These are phyloP conservation scores for Cotesia chilonis DNA, from an alignment of 1,140 invertebrate genomes.

Conservation along the genomic window DNA sequence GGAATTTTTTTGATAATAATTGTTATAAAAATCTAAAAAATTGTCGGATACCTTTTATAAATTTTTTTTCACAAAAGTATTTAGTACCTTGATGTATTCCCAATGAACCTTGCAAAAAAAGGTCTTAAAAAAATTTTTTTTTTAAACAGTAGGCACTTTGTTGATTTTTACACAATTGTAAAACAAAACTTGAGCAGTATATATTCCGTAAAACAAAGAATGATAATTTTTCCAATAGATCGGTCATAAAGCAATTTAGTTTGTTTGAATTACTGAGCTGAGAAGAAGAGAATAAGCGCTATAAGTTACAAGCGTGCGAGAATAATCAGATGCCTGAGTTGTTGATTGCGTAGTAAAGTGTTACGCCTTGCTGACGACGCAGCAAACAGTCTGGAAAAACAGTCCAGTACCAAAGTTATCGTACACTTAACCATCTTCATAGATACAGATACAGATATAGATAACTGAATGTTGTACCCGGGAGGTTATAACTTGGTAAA, in stretches of 20 bases:
- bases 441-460: not conserved
- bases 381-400: conserved; percentile 35
- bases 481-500: too few relatives aligned
- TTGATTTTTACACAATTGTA: too few relatives aligned
- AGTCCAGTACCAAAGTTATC: too few relatives aligned
- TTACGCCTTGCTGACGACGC: conserved; percentile 34
- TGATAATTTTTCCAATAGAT: conserved; percentile 25
- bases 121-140: too few relatives aligned
- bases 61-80: too few relatives aligned
- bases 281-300: conserved; percentile 1
- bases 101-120: too few relatives aligned
- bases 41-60: too few relatives aligned
- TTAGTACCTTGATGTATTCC: too few relatives aligned
- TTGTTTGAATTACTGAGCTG: conserved; percentile 41
- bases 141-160: too few relatives aligned
- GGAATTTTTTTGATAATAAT: too few relatives aligned
- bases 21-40: not conserved
- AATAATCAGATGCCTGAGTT: conserved; percentile 2
- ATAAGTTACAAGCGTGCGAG: not conserved
- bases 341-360: conserved; percentile 27
- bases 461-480: not conserved
- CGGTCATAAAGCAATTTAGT: conserved; percentile 31
- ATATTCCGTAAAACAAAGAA: conserved; percentile 36
- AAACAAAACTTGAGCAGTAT: not conserved
- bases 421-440: conserved; percentile 16